phyloP scores from a whole-genome alignment of 2,888 invertebrate genomes.

The Macropis europaea region DNA sequence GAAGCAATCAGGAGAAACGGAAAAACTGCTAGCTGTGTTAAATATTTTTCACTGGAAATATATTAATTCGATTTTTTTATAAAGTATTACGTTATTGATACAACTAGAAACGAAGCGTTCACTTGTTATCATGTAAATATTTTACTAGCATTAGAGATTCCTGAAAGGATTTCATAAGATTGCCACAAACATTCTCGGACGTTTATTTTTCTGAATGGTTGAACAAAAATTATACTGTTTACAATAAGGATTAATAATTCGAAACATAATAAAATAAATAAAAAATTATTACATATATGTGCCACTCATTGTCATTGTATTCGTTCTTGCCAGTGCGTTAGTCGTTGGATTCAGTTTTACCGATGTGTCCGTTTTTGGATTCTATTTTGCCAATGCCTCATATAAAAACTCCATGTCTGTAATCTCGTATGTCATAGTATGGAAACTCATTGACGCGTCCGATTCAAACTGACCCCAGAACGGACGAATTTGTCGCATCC shows the following conservation, averaged over 20 bases:
- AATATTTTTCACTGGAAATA: slow-evolving; percentile 41
- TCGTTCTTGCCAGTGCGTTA: fast-evolving
- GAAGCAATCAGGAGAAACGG: slow-evolving; percentile 62
- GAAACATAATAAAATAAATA: not conserved
- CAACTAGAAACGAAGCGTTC: not conserved
- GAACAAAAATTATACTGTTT: too few species aligned
- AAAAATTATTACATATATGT: not conserved
- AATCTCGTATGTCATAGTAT: slow-evolving; percentile 17
- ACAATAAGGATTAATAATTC: too few species aligned
- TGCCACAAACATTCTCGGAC: too few species aligned
- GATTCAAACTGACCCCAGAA: slow-evolving; percentile 81
- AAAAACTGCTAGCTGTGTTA: slow-evolving; percentile 62
- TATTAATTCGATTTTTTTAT: slow-evolving; percentile 25
- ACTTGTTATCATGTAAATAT: too few species aligned
- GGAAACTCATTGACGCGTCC: slow-evolving; percentile 18
- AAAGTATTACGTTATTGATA: not conserved
- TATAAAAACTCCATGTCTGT: not conserved
- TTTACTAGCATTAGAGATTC: too few species aligned
- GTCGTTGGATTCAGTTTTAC: not conserved
- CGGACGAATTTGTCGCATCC: slow-evolving; percentile 89
- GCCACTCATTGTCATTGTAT: not conserved
- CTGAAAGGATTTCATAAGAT: too few species aligned
- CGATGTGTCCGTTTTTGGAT: not conserved
- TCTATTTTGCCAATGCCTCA: not conserved
- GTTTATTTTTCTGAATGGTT: too few species aligned